phyloP scores from a whole-genome alignment of 2,888 invertebrate species.

The Acanthoscelides obtectus region DNA sequence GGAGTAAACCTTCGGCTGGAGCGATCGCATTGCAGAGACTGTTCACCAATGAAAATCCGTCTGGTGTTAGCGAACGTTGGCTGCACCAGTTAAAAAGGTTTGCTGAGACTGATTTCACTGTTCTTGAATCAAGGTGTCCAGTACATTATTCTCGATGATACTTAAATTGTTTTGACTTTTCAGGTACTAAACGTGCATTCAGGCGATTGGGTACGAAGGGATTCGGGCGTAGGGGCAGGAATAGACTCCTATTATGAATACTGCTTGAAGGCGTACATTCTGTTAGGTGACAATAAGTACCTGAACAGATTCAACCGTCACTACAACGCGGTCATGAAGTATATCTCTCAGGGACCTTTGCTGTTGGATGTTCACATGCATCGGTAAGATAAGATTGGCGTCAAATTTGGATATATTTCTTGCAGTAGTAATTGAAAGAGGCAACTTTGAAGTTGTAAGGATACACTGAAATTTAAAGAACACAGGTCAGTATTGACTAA shows the following conservation, averaged over 20 bases:
- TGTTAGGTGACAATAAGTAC: constrained; percentile 91
- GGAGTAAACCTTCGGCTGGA: too few relatives aligned
- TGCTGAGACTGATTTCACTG: too few relatives aligned
- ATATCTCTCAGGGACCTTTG: constrained; percentile 89
- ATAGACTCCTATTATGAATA: constrained; percentile 99
- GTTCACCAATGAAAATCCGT: too few relatives aligned
- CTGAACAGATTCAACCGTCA: constrained; percentile 91
- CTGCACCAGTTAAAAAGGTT: too few relatives aligned
- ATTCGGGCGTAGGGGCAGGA: constrained; percentile 98
- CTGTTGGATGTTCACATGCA: constrained; percentile 88
- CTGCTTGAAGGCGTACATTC: constrained; percentile 93
- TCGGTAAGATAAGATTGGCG: constrained; percentile 51
- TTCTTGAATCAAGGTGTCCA: too few relatives aligned
- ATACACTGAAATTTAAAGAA: too few relatives aligned
- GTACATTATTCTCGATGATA: not conserved
- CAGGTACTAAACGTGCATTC: constrained; percentile 83
- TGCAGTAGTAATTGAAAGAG: too few relatives aligned
- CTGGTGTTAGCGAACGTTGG: too few relatives aligned
- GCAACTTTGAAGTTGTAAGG: too few relatives aligned
- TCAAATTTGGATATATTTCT: not conserved
- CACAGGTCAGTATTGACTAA: too few relatives aligned
- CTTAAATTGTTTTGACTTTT: not conserved
- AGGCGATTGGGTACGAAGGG: constrained; percentile 95
- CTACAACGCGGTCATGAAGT: constrained; percentile 95
- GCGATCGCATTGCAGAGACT: too few relatives aligned